phyloP scores from a whole-genome alignment of 2,888 invertebrate genomes.

The Drosophila lutescens region DNA sequence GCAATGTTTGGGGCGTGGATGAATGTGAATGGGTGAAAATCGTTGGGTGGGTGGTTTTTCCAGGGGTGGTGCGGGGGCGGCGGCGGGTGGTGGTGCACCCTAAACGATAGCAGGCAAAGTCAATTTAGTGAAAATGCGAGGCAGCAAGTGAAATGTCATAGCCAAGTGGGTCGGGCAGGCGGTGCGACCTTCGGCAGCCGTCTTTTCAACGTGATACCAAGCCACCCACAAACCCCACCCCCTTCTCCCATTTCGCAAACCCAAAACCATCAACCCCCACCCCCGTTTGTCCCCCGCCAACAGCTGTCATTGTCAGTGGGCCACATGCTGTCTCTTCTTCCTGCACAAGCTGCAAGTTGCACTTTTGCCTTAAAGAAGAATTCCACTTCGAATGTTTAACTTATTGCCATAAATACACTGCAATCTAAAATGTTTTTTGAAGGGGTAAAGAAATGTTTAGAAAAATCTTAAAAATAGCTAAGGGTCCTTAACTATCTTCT shows the following conservation, averaged over 20 bases:
- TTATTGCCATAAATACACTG: conserved; percentile 1
- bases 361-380: conserved; percentile 14
- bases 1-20: conserved; percentile 40
- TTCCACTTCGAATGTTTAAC: background rate
- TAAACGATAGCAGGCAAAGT: conserved; percentile 59
- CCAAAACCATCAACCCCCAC: background rate
- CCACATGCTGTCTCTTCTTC: conserved; percentile 24
- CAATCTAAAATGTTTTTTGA: background rate
- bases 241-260: too few species aligned
- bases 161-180: conserved; percentile 13
- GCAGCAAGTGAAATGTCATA: conserved; percentile 60
- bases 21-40: conserved; percentile 15
- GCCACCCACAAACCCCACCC: background rate
- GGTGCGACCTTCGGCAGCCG: background rate
- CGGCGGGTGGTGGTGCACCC: conserved; percentile 10
- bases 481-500: too few species aligned
- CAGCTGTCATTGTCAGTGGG: conserved; percentile 47
- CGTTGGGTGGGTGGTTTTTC: background rate
- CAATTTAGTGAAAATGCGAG: conserved; percentile 71
- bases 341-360: conserved; percentile 14
- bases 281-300: background rate
- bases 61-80: background rate
- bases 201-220: background rate
- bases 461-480: background rate
- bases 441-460: background rate